Percentiles rank a stretch among this genome's conserved stretches.
phyloP scores from a whole-genome alignment of 2,888 invertebrate genomes.

The Acronicta aceris region DNA sequence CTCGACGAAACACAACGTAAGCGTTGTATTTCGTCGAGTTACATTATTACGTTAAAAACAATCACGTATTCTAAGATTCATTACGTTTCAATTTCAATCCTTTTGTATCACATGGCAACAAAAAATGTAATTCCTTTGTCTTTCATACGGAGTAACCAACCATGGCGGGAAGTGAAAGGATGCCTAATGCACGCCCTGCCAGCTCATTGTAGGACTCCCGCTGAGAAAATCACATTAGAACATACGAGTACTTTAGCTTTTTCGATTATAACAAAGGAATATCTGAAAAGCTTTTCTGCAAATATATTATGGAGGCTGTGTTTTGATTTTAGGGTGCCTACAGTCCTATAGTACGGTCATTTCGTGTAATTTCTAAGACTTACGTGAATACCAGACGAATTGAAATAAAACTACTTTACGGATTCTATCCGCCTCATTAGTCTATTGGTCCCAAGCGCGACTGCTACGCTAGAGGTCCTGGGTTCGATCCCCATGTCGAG shows the following conservation, averaged over 20 bases:
- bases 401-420: no score
- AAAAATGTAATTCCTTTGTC: constrained; percentile 42
- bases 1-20: no score
- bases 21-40: no score
- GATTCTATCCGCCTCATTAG: no score
- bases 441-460: no score
- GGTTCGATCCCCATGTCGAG: no score
- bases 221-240: constrained; percentile 58
- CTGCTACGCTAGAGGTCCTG: no score
- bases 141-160: constrained; percentile 54
- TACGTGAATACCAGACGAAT: no score
- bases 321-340: no score
- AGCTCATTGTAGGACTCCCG: constrained; percentile 46
- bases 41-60: not conserved
- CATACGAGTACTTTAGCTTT: constrained; percentile 16
- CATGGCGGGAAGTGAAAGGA: constrained; percentile 52
- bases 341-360: no score
- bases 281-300: not conserved
- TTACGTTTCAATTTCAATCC: not conserved
- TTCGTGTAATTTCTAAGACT: no score
- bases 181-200: constrained; percentile 60
- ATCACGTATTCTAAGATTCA: not conserved
- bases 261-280: constrained; percentile 17
- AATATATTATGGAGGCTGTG: no score
- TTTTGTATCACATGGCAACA: constrained; percentile 22